Base-by-base conservation (phyloP, 1,140 invertebrate species). In the Bombus vancouverensis region DNA sequence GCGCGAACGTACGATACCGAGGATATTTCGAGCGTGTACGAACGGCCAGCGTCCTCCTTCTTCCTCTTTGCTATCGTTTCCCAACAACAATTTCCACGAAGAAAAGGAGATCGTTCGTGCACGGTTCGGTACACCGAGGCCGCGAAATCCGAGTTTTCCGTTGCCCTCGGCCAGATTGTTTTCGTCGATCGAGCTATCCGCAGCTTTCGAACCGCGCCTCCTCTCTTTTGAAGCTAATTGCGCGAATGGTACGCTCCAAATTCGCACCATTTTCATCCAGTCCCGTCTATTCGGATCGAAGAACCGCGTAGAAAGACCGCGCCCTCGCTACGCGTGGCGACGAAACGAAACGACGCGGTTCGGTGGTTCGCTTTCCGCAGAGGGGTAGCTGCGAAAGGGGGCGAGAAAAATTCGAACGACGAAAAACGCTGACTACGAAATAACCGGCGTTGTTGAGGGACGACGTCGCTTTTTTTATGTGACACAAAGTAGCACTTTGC, bases 401-500 rank as follows among this genome's bases (percentile, higher is more conserved):
- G 62, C 18, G 22, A 73, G 59, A 73, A 18, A 18, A 81, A 74
- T 72, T 39, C 82, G 81, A 74, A 85, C 62, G 89, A 91, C 91
- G 87, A 90, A 93, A 94, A 94, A 91, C 90, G 93, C 93, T 94
- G 93, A 94, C 93, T 92, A 85, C 71, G 90, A 87, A 92, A 92
- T 92, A 92, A 92, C 80, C 85, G 85, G 71, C 66, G 84, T 32
- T 75, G 71, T 79, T 92, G 92, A 92, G 92, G 92, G 90, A 93
- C 91, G 90, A 82, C 68, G 90, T 68, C 57, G 83, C 89, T 91
- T 94, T 94, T 94, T 94, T 93, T 94, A 94, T 92, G 89, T 87
- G 93, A 95, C 94, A 95, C 93, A 95, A 95, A 95, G 94, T 95
- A 95, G 94, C 94, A 95, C 94, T 95, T 94, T 95, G 92, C 93